These are phyloP conservation scores for Clarias pachynema DNA, from an alignment of 2,797 vertebrate species.

Conservation along the genomic window DNA sequence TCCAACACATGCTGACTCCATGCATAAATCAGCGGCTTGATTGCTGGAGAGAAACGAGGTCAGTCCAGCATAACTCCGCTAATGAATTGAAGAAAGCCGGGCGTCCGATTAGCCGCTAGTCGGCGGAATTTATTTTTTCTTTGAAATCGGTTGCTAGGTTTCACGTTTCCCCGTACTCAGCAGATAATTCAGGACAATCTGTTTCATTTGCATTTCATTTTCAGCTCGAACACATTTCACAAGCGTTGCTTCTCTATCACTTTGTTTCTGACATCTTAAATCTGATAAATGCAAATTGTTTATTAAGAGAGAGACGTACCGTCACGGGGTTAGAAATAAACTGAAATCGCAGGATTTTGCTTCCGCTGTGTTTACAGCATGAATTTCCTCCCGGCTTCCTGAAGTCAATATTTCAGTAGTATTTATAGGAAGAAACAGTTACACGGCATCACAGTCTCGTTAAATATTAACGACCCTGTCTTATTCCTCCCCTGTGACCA, in stretches of 20 bases:
- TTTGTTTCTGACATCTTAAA: constrained; percentile 37
- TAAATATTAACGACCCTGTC: not conserved
- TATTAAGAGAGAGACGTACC: constrained; percentile 27
- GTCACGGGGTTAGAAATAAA: not conserved
- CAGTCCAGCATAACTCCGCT: constrained; percentile 31
- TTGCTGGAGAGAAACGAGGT: constrained; percentile 48
- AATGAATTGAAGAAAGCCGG: constrained; percentile 48
- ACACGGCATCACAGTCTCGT: constrained; percentile 2
- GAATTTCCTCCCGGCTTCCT: constrained; percentile 21
- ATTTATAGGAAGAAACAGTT: constrained; percentile 21
- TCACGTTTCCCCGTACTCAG: constrained; percentile 34
- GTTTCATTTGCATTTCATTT: constrained; percentile 45
- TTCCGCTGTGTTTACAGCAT: not conserved
- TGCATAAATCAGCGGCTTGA: constrained; percentile 63
- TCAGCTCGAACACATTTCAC: not conserved
- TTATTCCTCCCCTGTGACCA: not conserved
- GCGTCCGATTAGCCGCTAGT: constrained; percentile 44
- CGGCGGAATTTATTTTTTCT: not conserved
- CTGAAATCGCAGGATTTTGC: not conserved
- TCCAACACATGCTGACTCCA: constrained; percentile 41
- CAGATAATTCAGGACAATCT: constrained; percentile 30
- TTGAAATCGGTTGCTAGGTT: constrained; percentile 31
- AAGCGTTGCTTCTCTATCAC: constrained; percentile 26
- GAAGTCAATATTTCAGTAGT: constrained; percentile 19
- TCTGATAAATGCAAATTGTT: constrained; percentile 46